Evolutionary conservation across 2,113 vertebrate genomes (phyloP), one percentile per base, ranked within the genome.

Genomic region (Mionectes macconnelli): DNA sequence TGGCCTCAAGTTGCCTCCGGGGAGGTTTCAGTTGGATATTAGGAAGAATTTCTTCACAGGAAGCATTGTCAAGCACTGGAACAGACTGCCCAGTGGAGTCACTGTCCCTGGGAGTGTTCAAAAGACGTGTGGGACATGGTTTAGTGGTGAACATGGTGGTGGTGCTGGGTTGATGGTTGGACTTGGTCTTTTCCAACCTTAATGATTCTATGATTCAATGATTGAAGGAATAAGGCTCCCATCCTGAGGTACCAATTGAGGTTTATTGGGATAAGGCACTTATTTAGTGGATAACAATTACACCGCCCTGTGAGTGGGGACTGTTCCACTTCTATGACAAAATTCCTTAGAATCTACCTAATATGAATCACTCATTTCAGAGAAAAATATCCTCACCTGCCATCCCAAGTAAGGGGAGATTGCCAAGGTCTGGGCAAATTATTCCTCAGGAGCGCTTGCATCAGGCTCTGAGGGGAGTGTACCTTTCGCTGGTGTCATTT

Each of bases 401-500:
- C 2, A 0, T 42, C 52, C 27, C 60, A 79, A 18, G 7, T 47
- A 56, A 82, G 12, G 7, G 13, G 23, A 52, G 12, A 50, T 64
- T 21, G 39, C 22, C 20, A 25, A 12, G 25, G 10, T 2, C 1
- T 3, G 1, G 23, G 8, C 12, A 50, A 68, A 33, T 23, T 2
- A 8, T 31, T 74, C 22, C 25, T 30, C 49, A 35, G 21, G 22
- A 68, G 9, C 4, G 2, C 52, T 49, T 14, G 4, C 8, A 19
- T 7, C 4, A 8, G 33, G 23, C 40, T 60, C 12, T 35, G 4
- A 9, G 12, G 33, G 25, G 73, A 12, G 5, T 45, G 44, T 0
- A 64, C 7, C 10, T 8, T 73, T 55, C 44, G 6, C 31, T 21
- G 52, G 20, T 23, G 14, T 15, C 8, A 23, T 24, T 60, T 64